Conservation (phyloP, 2,113 vertebrate genomes). For the Opisthocomus hoazin region DNA sequence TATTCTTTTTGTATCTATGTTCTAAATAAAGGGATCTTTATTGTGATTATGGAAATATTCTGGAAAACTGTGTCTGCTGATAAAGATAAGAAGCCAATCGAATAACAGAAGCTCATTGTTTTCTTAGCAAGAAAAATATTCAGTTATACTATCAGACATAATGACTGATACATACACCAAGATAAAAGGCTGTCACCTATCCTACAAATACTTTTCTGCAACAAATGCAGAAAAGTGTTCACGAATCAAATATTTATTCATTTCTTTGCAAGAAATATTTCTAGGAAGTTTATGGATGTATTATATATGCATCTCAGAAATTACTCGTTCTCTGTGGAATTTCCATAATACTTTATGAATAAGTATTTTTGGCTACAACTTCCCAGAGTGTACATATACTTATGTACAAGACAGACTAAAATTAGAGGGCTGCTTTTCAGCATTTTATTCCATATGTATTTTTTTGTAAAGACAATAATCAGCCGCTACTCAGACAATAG, state of each 20-base stretch:
- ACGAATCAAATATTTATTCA: not conserved
- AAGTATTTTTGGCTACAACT: not conserved
- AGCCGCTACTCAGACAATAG: not conserved
- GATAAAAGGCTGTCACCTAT: not conserved
- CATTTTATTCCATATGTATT: not conserved
- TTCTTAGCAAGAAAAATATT: constrained; percentile 1
- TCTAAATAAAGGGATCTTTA: not conserved
- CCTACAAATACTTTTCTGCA: not conserved
- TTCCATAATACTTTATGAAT: not conserved
- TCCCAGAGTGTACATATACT: not conserved
- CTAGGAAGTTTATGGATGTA: not conserved
- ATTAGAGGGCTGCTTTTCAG: not conserved
- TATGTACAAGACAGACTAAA: not conserved
- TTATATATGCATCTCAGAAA: not conserved
- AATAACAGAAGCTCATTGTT: not conserved
- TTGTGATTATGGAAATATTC: constrained; percentile 9
- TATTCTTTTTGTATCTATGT: not conserved
- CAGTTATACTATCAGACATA: not conserved
- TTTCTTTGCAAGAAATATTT: not conserved
- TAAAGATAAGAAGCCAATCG: not conserved
- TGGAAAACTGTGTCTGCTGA: constrained; percentile 12
- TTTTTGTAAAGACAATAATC: not conserved
- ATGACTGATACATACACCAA: not conserved
- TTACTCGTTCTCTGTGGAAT: not conserved
- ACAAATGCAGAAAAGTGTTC: not conserved